Conservation (phyloP, 2,888 invertebrate species). For the Sarcophaga subvicina region DNA sequence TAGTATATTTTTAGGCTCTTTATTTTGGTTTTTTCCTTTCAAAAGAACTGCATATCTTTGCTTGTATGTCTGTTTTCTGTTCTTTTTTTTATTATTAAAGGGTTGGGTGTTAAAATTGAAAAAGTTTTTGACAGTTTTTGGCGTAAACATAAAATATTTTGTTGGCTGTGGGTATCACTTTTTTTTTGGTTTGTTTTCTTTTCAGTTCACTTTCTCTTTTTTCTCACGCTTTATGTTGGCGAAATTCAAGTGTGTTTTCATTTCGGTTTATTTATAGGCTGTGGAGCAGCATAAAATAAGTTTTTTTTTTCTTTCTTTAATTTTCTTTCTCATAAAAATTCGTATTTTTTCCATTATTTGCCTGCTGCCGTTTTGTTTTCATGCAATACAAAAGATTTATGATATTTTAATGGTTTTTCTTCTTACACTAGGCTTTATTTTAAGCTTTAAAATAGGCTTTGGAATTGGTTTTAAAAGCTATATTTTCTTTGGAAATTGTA, state of each 20-base stretch:
- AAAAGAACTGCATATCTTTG: constrained; percentile 1
- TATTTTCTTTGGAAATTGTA: no score
- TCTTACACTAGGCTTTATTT: no score
- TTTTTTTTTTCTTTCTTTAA: not conserved
- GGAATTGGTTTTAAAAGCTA: no score
- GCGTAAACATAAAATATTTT: constrained; percentile 58
- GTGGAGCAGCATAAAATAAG: no score
- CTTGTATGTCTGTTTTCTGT: not conserved
- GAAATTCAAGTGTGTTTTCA: constrained; percentile 38
- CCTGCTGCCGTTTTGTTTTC: constrained; percentile 22
- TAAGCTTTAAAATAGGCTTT: no score
- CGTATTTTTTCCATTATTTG: not conserved
- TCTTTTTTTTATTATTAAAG: constrained; percentile 21
- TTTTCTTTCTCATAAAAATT: not conserved
- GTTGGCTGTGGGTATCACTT: constrained; percentile 16
- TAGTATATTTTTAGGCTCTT: not conserved
- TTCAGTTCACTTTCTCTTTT: constrained; percentile 8
- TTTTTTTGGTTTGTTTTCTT: not conserved
- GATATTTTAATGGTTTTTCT: constrained; percentile 52
- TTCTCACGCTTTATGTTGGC: not conserved
- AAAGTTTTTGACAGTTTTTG: constrained; percentile 67
- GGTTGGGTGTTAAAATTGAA: constrained; percentile 48
- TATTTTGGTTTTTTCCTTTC: no score
- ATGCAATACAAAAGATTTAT: constrained; percentile 45
- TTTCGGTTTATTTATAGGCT: constrained; percentile 30